These are phyloP conservation scores for Polymixis lichenea DNA, from an alignment of 2,888 invertebrate species.

Conservation along the genomic window DNA sequence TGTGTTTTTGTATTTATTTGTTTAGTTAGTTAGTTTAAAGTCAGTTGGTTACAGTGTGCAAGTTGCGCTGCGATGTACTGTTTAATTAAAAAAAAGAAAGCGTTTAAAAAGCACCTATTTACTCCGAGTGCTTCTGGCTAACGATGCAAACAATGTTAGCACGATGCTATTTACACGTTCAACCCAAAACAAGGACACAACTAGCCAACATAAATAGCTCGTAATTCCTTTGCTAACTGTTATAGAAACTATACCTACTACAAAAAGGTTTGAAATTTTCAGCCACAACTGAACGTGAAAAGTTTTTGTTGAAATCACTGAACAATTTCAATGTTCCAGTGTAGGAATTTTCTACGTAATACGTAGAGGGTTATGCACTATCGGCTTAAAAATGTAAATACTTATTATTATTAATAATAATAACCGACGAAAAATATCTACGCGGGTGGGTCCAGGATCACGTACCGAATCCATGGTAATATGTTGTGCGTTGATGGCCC, in stretches of 20 bases:
- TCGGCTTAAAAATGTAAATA: too few relatives aligned
- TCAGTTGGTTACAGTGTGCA: too few relatives aligned
- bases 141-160: constrained; percentile 58
- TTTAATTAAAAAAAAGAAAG: not conserved
- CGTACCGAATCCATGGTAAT: too few relatives aligned
- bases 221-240: constrained; percentile 46
- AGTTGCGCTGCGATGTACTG: not conserved
- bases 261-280: constrained; percentile 52
- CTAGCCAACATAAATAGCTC: constrained; percentile 49
- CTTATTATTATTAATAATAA: too few relatives aligned
- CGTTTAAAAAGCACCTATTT: constrained; percentile 7
- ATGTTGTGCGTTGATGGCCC: too few relatives aligned
- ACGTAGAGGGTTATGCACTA: not conserved
- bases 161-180: constrained; percentile 47
- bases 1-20: too few relatives aligned
- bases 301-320: constrained; percentile 58
- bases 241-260: constrained; percentile 12
- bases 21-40: too few relatives aligned
- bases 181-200: constrained; percentile 44
- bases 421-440: too few relatives aligned
- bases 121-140: constrained; percentile 15
- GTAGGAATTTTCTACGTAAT: constrained; percentile 31
- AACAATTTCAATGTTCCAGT: constrained; percentile 50
- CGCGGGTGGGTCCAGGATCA: too few relatives aligned
- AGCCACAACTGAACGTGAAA: constrained; percentile 28